These are phyloP conservation scores for Amphipyra tragopoginis DNA, from an alignment of 2,888 invertebrate genomes.

Conservation along the genomic window DNA sequence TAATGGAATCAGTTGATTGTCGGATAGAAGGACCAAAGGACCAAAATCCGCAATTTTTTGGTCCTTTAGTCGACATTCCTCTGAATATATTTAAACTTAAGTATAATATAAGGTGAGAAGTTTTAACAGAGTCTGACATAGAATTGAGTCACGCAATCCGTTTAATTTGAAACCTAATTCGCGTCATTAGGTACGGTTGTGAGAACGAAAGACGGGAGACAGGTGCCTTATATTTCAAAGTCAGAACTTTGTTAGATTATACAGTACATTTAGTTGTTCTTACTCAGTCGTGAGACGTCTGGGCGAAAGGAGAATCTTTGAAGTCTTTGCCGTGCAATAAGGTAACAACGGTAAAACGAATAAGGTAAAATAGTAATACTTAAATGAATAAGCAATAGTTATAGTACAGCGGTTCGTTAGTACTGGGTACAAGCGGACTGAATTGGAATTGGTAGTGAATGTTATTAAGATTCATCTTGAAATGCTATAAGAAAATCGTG, in stretches of 20 bases:
- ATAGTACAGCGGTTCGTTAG: slow-evolving; percentile 2
- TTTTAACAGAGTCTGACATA: slow-evolving; percentile 25
- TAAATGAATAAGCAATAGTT: not conserved
- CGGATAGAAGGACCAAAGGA: not conserved
- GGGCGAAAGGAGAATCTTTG: slow-evolving; percentile 1
- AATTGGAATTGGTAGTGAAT: not conserved
- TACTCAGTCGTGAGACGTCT: slow-evolving; percentile 12
- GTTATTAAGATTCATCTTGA: not conserved
- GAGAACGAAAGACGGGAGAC: slow-evolving; percentile 2
- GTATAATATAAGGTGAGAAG: slow-evolving; percentile 27
- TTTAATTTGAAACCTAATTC: slow-evolving; percentile 55
- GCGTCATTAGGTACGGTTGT: slow-evolving; percentile 49
- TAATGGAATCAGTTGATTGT: not conserved
- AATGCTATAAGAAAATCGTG: not conserved
- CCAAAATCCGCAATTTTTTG: not conserved
- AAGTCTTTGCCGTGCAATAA: slow-evolving; percentile 9
- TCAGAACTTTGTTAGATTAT: slow-evolving; percentile 5
- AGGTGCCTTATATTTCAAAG: slow-evolving; percentile 11
- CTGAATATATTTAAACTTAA: slow-evolving; percentile 41
- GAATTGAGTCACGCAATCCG: slow-evolving; percentile 61
- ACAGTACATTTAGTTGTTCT: slow-evolving; percentile 7
- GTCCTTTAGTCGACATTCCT: slow-evolving; percentile 6
- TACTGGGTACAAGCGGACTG: slow-evolving; percentile 8
- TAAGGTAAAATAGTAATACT: not conserved
- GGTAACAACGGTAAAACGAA: not conserved